phyloP scores from a whole-genome alignment of 2,888 invertebrate genomes.

The Eupithecia insigniata region DNA sequence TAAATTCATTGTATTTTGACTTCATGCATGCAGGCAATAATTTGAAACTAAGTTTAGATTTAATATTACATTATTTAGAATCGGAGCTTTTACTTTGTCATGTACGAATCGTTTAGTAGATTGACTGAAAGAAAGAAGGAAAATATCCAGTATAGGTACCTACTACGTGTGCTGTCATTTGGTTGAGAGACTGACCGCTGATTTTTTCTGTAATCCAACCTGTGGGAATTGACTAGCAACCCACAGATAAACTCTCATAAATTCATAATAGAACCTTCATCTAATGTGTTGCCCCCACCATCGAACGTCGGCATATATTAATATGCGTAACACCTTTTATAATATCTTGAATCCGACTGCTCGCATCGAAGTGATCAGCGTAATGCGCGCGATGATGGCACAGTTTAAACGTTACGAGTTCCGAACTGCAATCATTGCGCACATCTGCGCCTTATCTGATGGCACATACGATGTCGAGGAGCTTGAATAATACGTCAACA shows the following conservation, averaged over 20 bases:
- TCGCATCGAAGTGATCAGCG: constrained; percentile 60
- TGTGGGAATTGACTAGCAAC: background rate
- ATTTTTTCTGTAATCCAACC: background rate
- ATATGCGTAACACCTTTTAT: constrained; percentile 4
- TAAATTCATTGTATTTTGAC: constrained; percentile 30
- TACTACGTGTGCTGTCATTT: background rate
- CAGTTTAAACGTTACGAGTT: constrained; percentile 71
- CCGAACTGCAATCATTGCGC: constrained; percentile 58
- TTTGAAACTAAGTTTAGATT: background rate
- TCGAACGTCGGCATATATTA: background rate
- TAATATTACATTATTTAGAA: too few relatives aligned
- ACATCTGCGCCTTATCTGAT: constrained; percentile 62
- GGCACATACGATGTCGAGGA: constrained; percentile 10
- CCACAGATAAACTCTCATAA: background rate
- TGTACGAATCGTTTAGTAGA: background rate
- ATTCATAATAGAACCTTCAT: background rate
- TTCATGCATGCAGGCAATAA: constrained; percentile 6
- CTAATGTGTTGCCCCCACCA: background rate
- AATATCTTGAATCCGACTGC: constrained; percentile 7
- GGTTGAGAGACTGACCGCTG: background rate
- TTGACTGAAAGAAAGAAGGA: background rate
- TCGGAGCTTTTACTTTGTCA: constrained; percentile 3
- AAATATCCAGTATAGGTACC: background rate
- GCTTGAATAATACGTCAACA: background rate
- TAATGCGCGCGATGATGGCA: constrained; percentile 73